phyloP scores from a whole-genome alignment of 2,797 vertebrate species.

The Anabas testudineus region DNA sequence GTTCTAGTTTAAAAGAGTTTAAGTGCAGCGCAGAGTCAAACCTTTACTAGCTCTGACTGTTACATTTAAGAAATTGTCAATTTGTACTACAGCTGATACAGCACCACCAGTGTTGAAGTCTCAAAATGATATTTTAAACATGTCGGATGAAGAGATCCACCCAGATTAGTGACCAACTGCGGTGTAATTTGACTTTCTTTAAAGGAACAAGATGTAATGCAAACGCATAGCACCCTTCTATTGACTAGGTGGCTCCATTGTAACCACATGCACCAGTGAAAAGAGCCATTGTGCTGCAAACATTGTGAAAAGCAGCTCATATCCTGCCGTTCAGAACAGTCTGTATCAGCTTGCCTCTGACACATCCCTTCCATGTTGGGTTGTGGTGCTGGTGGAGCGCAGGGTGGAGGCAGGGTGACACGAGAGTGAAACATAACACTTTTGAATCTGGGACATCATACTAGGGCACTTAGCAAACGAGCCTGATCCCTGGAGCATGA shows the following conservation, averaged over 20 bases:
- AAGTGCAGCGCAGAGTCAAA: too few relatives aligned
- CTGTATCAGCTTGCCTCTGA: slow-evolving; percentile 33
- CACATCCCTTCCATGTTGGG: slow-evolving; percentile 30
- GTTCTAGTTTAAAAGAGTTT: too few relatives aligned
- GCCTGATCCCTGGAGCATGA: slow-evolving; percentile 72
- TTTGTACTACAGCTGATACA: not conserved
- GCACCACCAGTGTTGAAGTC: not conserved
- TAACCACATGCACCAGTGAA: not conserved
- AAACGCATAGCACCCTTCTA: not conserved
- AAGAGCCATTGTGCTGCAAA: slow-evolving; percentile 3
- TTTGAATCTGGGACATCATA: slow-evolving; percentile 78
- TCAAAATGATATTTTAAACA: not conserved
- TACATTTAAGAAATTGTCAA: too few relatives aligned
- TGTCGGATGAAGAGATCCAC: not conserved
- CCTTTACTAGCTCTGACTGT: too few relatives aligned
- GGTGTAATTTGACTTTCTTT: not conserved
- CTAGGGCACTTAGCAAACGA: slow-evolving; percentile 69
- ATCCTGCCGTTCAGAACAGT: slow-evolving; percentile 10
- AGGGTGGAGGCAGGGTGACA: slow-evolving; percentile 56
- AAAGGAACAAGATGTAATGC: slow-evolving; percentile 1
- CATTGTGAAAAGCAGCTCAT: slow-evolving; percentile 18
- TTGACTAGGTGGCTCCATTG: not conserved
- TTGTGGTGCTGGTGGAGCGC: slow-evolving; percentile 19
- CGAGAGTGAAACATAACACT: slow-evolving; percentile 62
- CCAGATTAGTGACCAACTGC: not conserved